phyloP scores from a whole-genome alignment of 2,797 vertebrate genomes.

The Dendrocincla tyrannina region DNA sequence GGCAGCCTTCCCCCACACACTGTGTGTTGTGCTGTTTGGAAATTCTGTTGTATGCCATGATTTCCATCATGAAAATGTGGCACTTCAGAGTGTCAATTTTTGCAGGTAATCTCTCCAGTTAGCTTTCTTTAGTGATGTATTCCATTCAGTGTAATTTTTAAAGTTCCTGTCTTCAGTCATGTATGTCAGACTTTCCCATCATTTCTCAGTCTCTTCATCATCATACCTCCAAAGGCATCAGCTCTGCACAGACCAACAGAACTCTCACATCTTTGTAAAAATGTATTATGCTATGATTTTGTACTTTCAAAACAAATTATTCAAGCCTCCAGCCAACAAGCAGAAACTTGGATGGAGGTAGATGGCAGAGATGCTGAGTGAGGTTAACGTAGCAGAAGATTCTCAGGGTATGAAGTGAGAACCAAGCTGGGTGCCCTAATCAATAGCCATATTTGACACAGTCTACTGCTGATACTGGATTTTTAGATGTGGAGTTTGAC shows the following conservation, averaged over 20 bases:
- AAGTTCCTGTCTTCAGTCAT: fast-evolving
- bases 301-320: neutral
- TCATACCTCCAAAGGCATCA: neutral
- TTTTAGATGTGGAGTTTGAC: neutral
- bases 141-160: neutral
- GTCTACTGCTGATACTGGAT: neutral
- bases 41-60: neutral
- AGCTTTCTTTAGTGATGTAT: neutral
- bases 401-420: neutral
- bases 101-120: neutral
- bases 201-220: neutral
- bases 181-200: neutral
- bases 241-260: neutral
- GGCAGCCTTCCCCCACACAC: neutral
- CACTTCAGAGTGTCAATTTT: neutral
- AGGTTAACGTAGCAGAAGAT: neutral
- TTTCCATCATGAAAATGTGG: neutral
- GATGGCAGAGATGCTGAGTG: neutral
- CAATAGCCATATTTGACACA: neutral
- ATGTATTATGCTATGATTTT: neutral
- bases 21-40: neutral
- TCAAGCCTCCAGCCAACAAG: neutral
- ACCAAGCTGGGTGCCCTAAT: neutral
- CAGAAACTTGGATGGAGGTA: too few species aligned
- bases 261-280: neutral